A percentile compares a stretch with the other conserved stretches of the same genome.
Evolutionary conservation across 2,797 vertebrate species (phyloP).

Genomic region (Chiropotes sagulatus): DNA sequence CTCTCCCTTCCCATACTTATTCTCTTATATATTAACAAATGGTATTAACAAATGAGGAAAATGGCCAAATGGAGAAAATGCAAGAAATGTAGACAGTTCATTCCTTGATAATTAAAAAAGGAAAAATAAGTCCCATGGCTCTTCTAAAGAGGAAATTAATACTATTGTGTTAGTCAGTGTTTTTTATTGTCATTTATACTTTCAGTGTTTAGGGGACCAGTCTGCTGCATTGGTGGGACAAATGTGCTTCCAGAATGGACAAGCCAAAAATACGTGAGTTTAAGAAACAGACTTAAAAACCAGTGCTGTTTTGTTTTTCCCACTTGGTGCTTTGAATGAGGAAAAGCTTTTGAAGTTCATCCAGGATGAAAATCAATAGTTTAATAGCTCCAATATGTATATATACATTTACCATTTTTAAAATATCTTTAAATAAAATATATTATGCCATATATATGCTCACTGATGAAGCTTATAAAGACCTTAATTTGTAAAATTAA

Average conservation of each 20-base stretch:
- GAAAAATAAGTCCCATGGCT: neutral
- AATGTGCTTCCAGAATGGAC: constrained; percentile 97
- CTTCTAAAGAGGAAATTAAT: constrained; percentile 2
- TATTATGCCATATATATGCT: neutral
- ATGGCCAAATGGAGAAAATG: neutral
- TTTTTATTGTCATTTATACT: constrained; percentile 57
- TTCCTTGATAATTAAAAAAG: constrained; percentile 25
- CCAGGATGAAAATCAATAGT: neutral
- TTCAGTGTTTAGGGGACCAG: constrained; percentile 98
- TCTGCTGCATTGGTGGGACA: constrained; percentile 98
- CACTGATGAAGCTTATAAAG: neutral
- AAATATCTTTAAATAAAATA: constrained; percentile 9
- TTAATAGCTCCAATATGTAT: neutral
- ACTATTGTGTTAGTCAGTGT: neutral
- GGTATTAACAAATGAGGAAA: neutral
- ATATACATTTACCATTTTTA: neutral
- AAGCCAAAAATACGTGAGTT: constrained; percentile 98
- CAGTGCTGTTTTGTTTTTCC: neutral
- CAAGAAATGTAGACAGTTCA: neutral
- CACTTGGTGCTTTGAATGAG: neutral
- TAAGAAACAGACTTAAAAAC: neutral
- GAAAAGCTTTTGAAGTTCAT: constrained; percentile 21
- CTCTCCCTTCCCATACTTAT: neutral
- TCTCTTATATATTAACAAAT: constrained; percentile 20
- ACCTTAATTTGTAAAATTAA: neutral